A percentile compares a stretch with the other conserved stretches of the same genome.
These are phyloP conservation scores for Argynnis bischoffii DNA, from an alignment of 2,888 invertebrate genomes.

Conservation along the genomic window DNA sequence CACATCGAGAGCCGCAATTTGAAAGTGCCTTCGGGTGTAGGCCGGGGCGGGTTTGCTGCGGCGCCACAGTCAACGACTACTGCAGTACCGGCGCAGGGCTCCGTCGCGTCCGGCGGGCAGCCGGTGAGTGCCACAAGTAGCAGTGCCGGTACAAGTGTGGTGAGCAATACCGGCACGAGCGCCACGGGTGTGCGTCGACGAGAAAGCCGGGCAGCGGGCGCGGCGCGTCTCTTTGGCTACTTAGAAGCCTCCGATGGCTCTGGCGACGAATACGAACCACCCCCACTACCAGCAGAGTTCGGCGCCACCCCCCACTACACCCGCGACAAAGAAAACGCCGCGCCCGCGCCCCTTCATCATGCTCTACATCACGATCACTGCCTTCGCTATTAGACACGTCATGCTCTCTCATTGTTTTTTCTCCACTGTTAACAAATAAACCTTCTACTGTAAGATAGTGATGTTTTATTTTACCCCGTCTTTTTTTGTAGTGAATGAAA, in stretches of 20 bases:
- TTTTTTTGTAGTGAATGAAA: too few species aligned
- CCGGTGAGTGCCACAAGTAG: constrained; percentile 38
- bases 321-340: constrained; percentile 75
- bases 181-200: constrained; percentile 41
- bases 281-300: constrained; percentile 54
- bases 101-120: constrained; percentile 19
- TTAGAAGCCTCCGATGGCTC: constrained; percentile 81
- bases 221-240: constrained; percentile 85
- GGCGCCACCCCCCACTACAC: constrained; percentile 48
- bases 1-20: constrained; percentile 84
- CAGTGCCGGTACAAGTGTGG: constrained; percentile 39
- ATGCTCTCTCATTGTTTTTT: constrained; percentile 16
- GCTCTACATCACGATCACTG: constrained; percentile 73
- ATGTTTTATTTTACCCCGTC: constrained; percentile 25
- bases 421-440: constrained; percentile 25
- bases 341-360: constrained; percentile 64
- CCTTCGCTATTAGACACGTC: constrained; percentile 63
- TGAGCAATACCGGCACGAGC: constrained; percentile 67
- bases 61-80: constrained; percentile 20
- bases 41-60: constrained; percentile 47
- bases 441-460: constrained; percentile 23
- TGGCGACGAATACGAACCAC: constrained; percentile 70
- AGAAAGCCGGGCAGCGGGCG: constrained; percentile 45
- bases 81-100: constrained; percentile 36
- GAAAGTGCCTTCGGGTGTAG: constrained; percentile 77